These are phyloP conservation scores for Athrips mouffetella DNA, from an alignment of 2,888 invertebrate species.

Conservation along the genomic window DNA sequence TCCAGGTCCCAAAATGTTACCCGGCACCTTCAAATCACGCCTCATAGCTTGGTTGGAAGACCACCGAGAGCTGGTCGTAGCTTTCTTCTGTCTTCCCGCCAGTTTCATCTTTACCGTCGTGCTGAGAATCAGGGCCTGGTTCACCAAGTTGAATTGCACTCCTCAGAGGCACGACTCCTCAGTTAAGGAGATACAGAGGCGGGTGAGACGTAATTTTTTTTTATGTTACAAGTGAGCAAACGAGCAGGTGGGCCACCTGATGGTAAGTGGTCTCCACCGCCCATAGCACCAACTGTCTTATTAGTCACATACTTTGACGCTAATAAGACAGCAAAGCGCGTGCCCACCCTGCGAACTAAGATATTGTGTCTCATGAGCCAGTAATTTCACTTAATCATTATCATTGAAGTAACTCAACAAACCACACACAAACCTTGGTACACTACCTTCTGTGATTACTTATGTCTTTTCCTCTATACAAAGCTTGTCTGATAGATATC, in stretches of 20 bases:
- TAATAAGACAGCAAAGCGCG: too few species aligned
- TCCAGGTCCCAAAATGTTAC: conserved; percentile 38
- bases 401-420: too few species aligned
- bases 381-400: too few species aligned
- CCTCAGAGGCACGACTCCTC: conserved; percentile 60
- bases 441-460: too few species aligned
- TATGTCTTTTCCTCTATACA: too few species aligned
- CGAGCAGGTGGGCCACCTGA: not conserved
- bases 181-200: conserved; percentile 71
- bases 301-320: too few species aligned
- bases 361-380: too few species aligned
- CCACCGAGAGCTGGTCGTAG: conserved; percentile 80
- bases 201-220: not conserved
- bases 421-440: too few species aligned
- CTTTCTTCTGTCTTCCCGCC: conserved; percentile 82
- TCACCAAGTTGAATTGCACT: conserved; percentile 41
- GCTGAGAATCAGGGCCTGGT: conserved; percentile 50
- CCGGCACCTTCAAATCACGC: conserved; percentile 39
- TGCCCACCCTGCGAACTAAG: too few species aligned
- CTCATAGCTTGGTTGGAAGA: conserved; percentile 76
- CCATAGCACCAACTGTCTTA: too few species aligned
- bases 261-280: too few species aligned
- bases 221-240: not conserved
- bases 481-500: too few species aligned
- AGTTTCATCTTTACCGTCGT: conserved; percentile 79